Conservation (phyloP, 2,888 invertebrate species). For the Apeira syringaria region DNA sequence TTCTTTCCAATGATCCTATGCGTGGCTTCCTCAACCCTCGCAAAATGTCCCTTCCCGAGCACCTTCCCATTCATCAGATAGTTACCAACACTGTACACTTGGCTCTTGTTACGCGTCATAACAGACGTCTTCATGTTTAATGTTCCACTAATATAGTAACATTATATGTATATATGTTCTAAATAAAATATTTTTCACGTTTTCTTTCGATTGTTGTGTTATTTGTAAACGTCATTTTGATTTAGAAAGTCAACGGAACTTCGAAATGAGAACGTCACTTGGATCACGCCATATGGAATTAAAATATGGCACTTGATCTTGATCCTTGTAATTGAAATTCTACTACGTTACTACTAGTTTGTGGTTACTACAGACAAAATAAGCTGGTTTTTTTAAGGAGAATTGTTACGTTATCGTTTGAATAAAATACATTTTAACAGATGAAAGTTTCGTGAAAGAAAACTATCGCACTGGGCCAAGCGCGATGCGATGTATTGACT, state of each 20-base stretch:
- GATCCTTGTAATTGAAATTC: background rate
- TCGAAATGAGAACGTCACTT: constrained; percentile 18
- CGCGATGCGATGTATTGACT: constrained; percentile 36
- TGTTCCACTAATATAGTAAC: constrained; percentile 56
- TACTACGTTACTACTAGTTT: background rate
- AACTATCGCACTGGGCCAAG: constrained; percentile 20
- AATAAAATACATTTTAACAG: no score
- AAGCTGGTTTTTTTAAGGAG: background rate
- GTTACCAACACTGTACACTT: constrained; percentile 86
- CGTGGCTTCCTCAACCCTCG: constrained; percentile 88
- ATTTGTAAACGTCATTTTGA: constrained; percentile 28
- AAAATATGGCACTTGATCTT: background rate
- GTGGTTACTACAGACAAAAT: no score
- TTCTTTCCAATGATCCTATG: constrained; percentile 87
- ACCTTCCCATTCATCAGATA: constrained; percentile 88
- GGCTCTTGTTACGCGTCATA: constrained; percentile 59
- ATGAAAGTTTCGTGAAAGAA: constrained; percentile 12
- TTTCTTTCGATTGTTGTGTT: constrained; percentile 14
- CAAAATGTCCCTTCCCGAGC: constrained; percentile 90
- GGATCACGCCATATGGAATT: background rate
- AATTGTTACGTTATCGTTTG: no score
- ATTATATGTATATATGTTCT: constrained; percentile 50
- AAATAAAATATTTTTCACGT: constrained; percentile 23
- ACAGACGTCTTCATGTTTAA: constrained; percentile 56
- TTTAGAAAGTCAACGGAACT: constrained; percentile 9